Conservation (phyloP, 1,140 invertebrate species). For the Dendroctonus ponderosae region DNA sequence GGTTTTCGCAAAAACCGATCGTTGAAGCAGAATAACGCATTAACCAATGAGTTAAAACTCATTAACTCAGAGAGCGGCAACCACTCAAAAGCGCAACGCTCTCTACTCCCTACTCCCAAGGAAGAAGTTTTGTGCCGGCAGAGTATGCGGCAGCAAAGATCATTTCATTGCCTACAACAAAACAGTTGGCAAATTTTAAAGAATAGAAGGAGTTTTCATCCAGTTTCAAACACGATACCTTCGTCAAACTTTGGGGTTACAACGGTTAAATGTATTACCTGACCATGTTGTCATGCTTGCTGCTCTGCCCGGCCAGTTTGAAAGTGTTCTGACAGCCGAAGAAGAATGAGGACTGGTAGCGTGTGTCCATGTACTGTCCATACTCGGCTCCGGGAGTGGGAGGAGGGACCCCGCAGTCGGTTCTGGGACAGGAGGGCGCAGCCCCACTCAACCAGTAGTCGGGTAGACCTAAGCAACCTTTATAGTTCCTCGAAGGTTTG, state of each 20-base stretch:
- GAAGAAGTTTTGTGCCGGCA: too few species aligned
- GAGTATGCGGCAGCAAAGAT: too few species aligned
- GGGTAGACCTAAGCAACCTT: slow-evolving; percentile 61
- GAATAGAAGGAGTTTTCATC: too few species aligned
- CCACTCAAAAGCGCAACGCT: too few species aligned
- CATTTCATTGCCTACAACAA: too few species aligned
- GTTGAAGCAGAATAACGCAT: too few species aligned
- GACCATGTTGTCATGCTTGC: slow-evolving; percentile 87
- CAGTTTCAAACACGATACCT: too few species aligned
- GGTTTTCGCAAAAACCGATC: too few species aligned
- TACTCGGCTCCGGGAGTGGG: slow-evolving; percentile 91
- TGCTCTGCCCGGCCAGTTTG: slow-evolving; percentile 88
- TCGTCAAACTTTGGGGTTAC: not conserved
- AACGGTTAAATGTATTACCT: slow-evolving; percentile 37
- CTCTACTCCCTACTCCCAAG: too few species aligned
- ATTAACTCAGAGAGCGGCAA: too few species aligned
- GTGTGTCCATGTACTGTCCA: slow-evolving; percentile 82
- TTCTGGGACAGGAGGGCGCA: slow-evolving; percentile 79
- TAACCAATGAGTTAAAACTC: too few species aligned
- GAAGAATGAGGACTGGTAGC: slow-evolving; percentile 89
- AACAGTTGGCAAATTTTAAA: too few species aligned
- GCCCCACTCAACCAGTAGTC: slow-evolving; percentile 91
- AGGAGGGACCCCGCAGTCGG: slow-evolving; percentile 83
- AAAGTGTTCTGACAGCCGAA: slow-evolving; percentile 97
- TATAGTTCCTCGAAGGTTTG: slow-evolving; percentile 1